These are phyloP conservation scores for Bradypodion ventrale DNA, from an alignment of 2,797 vertebrate genomes.

Conservation along the genomic window DNA sequence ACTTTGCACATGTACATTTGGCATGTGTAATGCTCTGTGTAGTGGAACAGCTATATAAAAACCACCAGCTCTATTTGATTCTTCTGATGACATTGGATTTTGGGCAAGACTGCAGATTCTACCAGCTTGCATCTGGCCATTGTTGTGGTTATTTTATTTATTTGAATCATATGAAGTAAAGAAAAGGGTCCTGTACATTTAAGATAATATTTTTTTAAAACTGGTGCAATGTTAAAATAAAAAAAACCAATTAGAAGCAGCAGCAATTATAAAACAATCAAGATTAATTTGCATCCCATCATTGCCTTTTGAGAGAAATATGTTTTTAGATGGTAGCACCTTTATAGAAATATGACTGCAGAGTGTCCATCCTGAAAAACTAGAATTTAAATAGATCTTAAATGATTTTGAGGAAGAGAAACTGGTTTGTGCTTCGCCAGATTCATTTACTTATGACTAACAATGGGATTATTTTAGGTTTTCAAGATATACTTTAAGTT, in stretches of 20 bases:
- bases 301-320: too few relatives aligned
- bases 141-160: background rate
- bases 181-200: too few relatives aligned
- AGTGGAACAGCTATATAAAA: background rate
- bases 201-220: too few relatives aligned
- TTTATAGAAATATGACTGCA: background rate
- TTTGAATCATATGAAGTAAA: background rate
- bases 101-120: background rate
- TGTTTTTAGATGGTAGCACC: background rate
- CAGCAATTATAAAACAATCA: too few relatives aligned
- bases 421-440: background rate
- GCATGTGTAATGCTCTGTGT: background rate
- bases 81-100: background rate
- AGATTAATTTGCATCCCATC: too few relatives aligned
- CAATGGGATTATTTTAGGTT: background rate
- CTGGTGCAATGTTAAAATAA: too few relatives aligned
- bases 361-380: background rate
- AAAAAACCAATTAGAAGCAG: too few relatives aligned
- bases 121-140: background rate
- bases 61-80: background rate
- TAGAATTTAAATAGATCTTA: background rate
- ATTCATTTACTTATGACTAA: background rate
- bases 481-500: background rate
- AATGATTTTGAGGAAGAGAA: background rate
- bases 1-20: conserved; percentile 20